These are phyloP conservation scores for Augochlora pura DNA, from an alignment of 1,140 invertebrate species.

Conservation along the genomic window DNA sequence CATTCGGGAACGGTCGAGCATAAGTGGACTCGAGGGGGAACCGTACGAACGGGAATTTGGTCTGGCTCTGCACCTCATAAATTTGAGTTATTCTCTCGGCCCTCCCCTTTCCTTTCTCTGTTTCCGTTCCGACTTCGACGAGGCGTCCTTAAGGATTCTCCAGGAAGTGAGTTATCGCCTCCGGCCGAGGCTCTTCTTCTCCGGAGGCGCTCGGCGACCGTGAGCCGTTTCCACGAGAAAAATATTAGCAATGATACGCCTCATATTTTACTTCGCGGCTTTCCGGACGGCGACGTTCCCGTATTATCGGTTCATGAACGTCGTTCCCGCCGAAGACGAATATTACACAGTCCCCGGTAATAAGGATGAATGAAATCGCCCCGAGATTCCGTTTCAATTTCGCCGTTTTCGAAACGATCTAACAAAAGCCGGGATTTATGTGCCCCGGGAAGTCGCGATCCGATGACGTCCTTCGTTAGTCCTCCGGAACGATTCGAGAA, in stretches of 20 bases:
- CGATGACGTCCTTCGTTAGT: too few relatives aligned
- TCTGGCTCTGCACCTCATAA: constrained; percentile 68
- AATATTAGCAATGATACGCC: constrained; percentile 65
- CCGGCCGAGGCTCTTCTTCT: constrained; percentile 26
- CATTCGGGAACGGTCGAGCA: constrained; percentile 50
- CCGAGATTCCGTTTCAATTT: constrained; percentile 17
- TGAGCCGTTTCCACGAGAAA: constrained; percentile 48
- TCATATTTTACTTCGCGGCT: constrained; percentile 59
- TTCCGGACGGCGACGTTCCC: constrained; percentile 37
- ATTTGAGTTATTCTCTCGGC: constrained; percentile 67
- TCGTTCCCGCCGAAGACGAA: constrained; percentile 48
- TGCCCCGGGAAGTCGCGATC: too few relatives aligned
- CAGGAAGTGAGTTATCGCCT: constrained; percentile 60
- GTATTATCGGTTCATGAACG: constrained; percentile 58
- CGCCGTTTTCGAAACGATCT: neutral
- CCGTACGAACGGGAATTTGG: constrained; percentile 64
- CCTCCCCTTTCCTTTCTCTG: constrained; percentile 26
- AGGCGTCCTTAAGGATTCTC: constrained; percentile 61
- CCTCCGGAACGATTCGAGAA: too few relatives aligned
- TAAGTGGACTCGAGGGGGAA: constrained; percentile 68
- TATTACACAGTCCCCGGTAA: constrained; percentile 22
- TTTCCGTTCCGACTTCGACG: constrained; percentile 53
- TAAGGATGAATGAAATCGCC: constrained; percentile 27
- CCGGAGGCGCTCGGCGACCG: neutral
- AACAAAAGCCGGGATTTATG: neutral